Conservation (phyloP, 2,113 vertebrate species). For the Willisornis vidua region DNA sequence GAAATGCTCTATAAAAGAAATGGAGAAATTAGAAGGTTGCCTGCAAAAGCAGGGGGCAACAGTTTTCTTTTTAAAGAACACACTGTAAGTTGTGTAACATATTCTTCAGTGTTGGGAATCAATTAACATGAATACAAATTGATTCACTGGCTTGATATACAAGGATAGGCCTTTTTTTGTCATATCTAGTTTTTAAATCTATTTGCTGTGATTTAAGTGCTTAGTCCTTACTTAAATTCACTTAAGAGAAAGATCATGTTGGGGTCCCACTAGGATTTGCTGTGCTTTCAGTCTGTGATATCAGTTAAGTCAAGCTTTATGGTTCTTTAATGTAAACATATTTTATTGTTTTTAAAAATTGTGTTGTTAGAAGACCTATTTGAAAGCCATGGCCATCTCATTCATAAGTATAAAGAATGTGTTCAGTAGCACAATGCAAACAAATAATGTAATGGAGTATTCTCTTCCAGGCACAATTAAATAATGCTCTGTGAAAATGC, state of each 20-base stretch:
- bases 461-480: background rate
- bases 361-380: background rate
- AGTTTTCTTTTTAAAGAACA: background rate
- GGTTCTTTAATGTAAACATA: background rate
- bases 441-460: background rate
- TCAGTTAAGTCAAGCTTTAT: background rate
- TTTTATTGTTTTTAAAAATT: background rate
- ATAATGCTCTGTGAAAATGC: background rate
- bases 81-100: background rate
- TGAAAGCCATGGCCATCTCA: background rate
- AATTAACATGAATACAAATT: background rate
- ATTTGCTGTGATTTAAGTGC: background rate
- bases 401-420: background rate
- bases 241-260: background rate
- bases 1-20: background rate
- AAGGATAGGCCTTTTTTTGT: background rate
- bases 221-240: background rate
- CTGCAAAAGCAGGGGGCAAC: background rate
- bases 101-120: background rate
- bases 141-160: background rate
- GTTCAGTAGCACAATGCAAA: background rate
- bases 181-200: background rate
- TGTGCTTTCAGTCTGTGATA: background rate
- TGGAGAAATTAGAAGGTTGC: background rate
- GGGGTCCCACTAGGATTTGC: background rate